These are phyloP conservation scores for Trachymyrmex septentrionalis DNA, from an alignment of 1,140 invertebrate species.

Conservation along the genomic window DNA sequence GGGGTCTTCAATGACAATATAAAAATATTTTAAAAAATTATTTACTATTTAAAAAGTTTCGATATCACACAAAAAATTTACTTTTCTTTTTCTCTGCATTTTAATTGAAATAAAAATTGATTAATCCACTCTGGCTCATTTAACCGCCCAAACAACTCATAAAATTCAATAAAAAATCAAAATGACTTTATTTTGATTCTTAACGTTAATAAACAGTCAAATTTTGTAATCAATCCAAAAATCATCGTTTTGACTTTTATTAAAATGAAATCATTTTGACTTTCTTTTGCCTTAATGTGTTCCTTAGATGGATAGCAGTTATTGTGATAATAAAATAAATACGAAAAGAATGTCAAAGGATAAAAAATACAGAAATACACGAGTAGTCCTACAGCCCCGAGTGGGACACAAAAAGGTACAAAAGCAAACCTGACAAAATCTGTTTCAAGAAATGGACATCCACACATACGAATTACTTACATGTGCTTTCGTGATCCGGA, in stretches of 20 bases:
- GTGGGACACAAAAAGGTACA: not conserved
- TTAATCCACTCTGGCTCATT: not conserved
- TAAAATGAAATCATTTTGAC: no score
- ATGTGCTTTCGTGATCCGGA: constrained; percentile 28
- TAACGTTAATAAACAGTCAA: no score
- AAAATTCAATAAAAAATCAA: no score
- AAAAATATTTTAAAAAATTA: not conserved
- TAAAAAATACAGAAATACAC: not conserved
- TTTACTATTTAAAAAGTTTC: not conserved
- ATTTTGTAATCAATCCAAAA: no score
- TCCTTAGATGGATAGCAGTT: no score
- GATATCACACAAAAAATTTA: not conserved
- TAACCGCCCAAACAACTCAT: not conserved
- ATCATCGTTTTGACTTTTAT: no score
- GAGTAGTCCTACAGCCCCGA: not conserved
- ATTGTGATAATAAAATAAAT: not conserved
- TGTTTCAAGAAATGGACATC: not conserved
- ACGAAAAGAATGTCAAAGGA: not conserved
- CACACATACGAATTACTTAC: constrained; percentile 45
- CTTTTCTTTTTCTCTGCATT: not conserved
- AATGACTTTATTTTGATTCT: no score
- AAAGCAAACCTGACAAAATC: not conserved
- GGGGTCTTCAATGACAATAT: not conserved
- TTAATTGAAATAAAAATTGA: not conserved
- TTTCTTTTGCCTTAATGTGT: no score